phyloP scores from a whole-genome alignment of 2,888 invertebrate genomes.

The Cryptosula pallasiana region DNA sequence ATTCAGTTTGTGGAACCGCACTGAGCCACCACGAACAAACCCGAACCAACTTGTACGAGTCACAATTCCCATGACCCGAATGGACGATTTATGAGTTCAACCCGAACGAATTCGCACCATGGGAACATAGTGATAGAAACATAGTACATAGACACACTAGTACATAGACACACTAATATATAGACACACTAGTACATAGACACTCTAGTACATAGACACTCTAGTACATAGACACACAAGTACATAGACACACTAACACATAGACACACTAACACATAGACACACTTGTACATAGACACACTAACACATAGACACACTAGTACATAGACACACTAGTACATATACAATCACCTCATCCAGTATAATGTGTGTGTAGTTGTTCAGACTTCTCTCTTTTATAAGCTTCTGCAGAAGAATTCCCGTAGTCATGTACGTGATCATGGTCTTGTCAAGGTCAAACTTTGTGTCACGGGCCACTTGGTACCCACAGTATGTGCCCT shows the following conservation, averaged over 20 bases:
- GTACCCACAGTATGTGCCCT: constrained; percentile 80
- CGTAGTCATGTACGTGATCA: constrained; percentile 74
- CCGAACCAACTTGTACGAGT: too few species aligned
- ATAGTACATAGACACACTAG: too few species aligned
- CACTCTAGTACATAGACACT: not conserved
- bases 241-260: too few species aligned
- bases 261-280: too few species aligned
- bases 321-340: not conserved
- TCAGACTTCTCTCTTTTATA: constrained; percentile 66
- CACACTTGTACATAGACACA: too few species aligned
- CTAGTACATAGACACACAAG: not conserved
- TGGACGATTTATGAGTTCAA: too few species aligned
- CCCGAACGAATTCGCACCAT: too few species aligned
- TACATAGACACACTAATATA: not conserved
- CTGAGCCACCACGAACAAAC: too few species aligned
- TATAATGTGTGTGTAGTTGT: constrained; percentile 79
- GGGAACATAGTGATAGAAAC: too few species aligned
- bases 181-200: not conserved
- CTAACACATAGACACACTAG: too few species aligned
- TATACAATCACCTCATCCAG: constrained; percentile 66
- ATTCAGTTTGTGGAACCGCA: too few species aligned
- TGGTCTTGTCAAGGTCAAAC: constrained; percentile 54
- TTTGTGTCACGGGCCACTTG: constrained; percentile 60
- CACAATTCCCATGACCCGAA: too few species aligned
- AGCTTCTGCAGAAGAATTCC: constrained; percentile 78